These are phyloP conservation scores for Daphoenositta chrysoptera DNA, from an alignment of 2,113 vertebrate species.

Conservation along the genomic window DNA sequence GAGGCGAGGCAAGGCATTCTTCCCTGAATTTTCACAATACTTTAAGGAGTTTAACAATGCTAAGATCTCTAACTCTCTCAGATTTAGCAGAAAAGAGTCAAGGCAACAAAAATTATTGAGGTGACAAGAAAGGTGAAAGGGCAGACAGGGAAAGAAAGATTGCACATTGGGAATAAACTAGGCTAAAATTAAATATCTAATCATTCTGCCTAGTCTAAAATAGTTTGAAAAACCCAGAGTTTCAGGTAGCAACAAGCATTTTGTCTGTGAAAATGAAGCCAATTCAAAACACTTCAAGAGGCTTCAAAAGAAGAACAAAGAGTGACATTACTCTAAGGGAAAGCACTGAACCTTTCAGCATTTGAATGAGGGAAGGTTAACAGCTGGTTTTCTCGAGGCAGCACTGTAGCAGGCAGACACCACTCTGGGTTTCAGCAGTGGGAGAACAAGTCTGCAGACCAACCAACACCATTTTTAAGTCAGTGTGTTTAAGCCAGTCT, in stretches of 20 bases:
- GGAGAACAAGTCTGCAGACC: not conserved
- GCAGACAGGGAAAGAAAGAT: not conserved
- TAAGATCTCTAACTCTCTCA: not conserved
- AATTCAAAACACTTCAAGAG: conserved; percentile 25
- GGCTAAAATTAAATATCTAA: not conserved
- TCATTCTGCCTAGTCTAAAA: not conserved
- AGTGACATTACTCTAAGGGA: not conserved
- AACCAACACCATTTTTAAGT: not conserved
- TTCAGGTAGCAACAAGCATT: conserved; percentile 20
- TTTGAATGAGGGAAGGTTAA: conserved; percentile 14
- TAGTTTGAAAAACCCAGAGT: not conserved
- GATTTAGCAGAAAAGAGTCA: not conserved
- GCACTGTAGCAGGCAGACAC: not conserved
- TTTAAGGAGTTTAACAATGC: not conserved
- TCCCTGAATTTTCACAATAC: not conserved
- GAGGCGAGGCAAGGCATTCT: not conserved
- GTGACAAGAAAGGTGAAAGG: not conserved
- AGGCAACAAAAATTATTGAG: not conserved
- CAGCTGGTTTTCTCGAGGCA: conserved; percentile 18
- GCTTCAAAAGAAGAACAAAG: conserved; percentile 50
- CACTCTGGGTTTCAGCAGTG: not conserved
- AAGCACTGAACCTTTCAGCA: conserved; percentile 15
- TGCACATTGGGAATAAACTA: not conserved
- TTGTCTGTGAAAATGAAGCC: not conserved
- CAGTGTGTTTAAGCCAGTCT: not conserved